Percentiles rank a stretch among this genome's conserved stretches.
phyloP scores from a whole-genome alignment of 2,113 vertebrate genomes.

The Aythya baeri region DNA sequence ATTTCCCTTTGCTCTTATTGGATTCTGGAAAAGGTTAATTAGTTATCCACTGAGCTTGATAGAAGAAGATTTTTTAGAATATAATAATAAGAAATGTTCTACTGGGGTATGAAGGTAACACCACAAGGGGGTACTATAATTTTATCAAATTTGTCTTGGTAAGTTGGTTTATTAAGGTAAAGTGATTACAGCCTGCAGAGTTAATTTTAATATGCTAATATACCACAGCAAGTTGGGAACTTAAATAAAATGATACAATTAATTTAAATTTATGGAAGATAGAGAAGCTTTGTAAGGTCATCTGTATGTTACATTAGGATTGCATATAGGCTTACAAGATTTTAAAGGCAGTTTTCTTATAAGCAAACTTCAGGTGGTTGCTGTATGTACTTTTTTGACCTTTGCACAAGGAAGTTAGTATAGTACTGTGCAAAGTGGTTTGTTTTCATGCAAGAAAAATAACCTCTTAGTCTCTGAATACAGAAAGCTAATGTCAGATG shows the following conservation, averaged over 20 bases:
- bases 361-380: constrained; percentile 40
- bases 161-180: constrained; percentile 76
- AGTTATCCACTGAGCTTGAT: constrained; percentile 59
- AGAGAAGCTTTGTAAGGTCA: constrained; percentile 75
- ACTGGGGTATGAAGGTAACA: constrained; percentile 75
- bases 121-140: constrained; percentile 78
- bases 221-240: constrained; percentile 73
- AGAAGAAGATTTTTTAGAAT: constrained; percentile 59
- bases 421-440: constrained; percentile 2
- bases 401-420: constrained; percentile 27
- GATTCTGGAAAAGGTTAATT: constrained; percentile 77
- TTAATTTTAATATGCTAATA: constrained; percentile 83
- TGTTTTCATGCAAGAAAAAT: constrained; percentile 2
- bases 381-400: constrained; percentile 38
- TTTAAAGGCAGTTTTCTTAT: constrained; percentile 57
- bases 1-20: constrained; percentile 64
- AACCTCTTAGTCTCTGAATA: background rate
- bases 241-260: constrained; percentile 77
- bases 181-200: constrained; percentile 76
- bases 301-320: constrained; percentile 60
- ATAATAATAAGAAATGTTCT: constrained; percentile 59
- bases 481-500: background rate
- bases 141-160: constrained; percentile 78
- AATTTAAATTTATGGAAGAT: constrained; percentile 73
- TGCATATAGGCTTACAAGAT: constrained; percentile 33